phyloP scores from a whole-genome alignment of 1,140 invertebrate genomes.

The Teleogryllus occipitalis region DNA sequence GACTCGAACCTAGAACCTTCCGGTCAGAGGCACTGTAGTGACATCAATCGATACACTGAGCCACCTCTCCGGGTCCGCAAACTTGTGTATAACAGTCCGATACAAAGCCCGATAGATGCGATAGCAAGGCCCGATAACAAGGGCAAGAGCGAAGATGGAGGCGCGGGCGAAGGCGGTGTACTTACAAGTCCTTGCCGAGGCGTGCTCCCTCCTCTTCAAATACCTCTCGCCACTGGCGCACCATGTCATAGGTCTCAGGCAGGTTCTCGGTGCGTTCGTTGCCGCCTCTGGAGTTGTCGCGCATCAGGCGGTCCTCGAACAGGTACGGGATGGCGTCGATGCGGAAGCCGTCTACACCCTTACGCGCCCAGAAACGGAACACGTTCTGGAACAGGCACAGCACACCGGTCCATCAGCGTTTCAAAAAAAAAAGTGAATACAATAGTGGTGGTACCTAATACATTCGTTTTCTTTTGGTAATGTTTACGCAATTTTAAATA shows the following conservation, averaged over 20 bases:
- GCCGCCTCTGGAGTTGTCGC: conserved; percentile 31
- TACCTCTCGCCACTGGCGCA: conserved; percentile 31
- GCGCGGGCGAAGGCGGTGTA: conserved; percentile 24
- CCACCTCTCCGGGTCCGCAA: too few species aligned
- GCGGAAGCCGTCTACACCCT: conserved; percentile 68
- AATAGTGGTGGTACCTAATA: too few species aligned
- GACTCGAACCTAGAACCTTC: too few species aligned
- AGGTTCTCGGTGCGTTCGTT: conserved; percentile 33
- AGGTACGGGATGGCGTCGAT: conserved; percentile 53
- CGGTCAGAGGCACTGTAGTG: too few species aligned
- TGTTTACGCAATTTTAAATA: too few species aligned
- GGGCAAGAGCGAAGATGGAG: conserved; percentile 15
- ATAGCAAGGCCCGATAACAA: conserved; percentile 13
- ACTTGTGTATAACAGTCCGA: background rate
- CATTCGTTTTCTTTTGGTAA: too few species aligned
- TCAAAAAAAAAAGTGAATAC: too few species aligned
- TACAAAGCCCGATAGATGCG: background rate
- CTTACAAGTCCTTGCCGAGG: conserved; percentile 19
- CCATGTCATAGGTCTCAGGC: conserved; percentile 45
- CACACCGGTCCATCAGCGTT: too few species aligned
- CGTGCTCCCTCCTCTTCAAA: conserved; percentile 23
- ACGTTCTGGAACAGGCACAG: conserved; percentile 42
- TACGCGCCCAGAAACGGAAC: conserved; percentile 62
- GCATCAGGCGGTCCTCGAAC: conserved; percentile 47
- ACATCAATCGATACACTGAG: too few species aligned